phyloP scores from a whole-genome alignment of 2,113 vertebrate species.

The Indri indri region DNA sequence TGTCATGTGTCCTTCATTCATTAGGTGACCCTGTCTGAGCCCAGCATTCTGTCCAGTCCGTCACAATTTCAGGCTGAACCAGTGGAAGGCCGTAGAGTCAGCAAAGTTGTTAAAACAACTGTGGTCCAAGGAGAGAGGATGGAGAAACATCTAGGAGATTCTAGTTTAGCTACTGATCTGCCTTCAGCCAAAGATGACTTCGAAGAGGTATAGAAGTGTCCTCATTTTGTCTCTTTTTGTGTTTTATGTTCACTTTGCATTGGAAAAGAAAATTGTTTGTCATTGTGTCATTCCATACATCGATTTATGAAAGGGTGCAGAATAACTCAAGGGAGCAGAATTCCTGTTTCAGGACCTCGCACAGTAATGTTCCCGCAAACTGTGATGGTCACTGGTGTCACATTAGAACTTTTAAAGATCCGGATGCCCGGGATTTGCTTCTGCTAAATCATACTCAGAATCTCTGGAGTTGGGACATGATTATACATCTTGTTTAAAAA shows the following conservation, averaged over 20 bases:
- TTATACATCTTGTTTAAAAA: not conserved
- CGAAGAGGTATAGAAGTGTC: slow-evolving; percentile 89
- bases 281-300: not conserved
- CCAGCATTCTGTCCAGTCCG: slow-evolving; percentile 79
- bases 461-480: not conserved
- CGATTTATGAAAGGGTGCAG: not conserved
- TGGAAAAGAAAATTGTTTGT: not conserved
- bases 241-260: not conserved
- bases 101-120: slow-evolving; percentile 95
- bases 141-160: slow-evolving; percentile 92
- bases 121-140: slow-evolving; percentile 92
- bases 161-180: slow-evolving; percentile 91
- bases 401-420: not conserved
- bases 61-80: slow-evolving; percentile 92
- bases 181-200: slow-evolving; percentile 97
- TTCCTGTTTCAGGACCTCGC: not conserved
- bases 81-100: slow-evolving; percentile 95
- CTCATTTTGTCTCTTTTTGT: not conserved
- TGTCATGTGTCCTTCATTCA: slow-evolving; percentile 53
- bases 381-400: not conserved
- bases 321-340: not conserved
- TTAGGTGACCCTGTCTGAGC: slow-evolving; percentile 91
- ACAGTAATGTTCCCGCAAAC: not conserved
- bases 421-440: not conserved
- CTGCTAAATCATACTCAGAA: not conserved